Evolutionary conservation across 2,888 invertebrate species (phyloP).

Genomic region (Microctonus aethiopoides): DNA sequence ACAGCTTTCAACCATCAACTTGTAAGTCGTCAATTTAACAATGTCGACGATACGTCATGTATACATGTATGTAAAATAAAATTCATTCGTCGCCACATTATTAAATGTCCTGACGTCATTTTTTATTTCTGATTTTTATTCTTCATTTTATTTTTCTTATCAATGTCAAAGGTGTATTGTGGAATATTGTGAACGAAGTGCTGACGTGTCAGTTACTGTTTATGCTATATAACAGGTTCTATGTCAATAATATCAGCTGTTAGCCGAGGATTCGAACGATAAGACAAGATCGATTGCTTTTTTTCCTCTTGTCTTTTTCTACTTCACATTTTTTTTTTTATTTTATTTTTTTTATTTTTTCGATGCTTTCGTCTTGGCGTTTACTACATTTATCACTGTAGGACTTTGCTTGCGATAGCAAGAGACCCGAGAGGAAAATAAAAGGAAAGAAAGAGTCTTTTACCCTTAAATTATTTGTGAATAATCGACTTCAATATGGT

Average conservation of each 20-base stretch:
- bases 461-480: conserved; percentile 26
- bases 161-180: neutral
- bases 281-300: conserved; percentile 41
- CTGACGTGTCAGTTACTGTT: neutral
- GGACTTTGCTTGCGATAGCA: conserved; percentile 17
- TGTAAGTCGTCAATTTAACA: no score
- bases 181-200: neutral
- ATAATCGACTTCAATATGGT: conserved; percentile 23
- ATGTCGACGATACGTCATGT: no score
- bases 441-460: neutral
- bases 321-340: no score
- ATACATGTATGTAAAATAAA: neutral
- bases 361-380: neutral
- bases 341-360: neutral
- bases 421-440: neutral
- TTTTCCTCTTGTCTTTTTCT: conserved; percentile 8
- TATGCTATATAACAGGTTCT: neutral
- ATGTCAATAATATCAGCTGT: neutral
- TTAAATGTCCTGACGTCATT: neutral
- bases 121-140: neutral
- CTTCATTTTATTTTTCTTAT: neutral
- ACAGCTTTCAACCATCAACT: neutral
- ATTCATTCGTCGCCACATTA: neutral
- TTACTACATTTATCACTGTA: conserved; percentile 28
- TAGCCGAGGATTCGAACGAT: conserved; percentile 31